Conservation (phyloP, 2,797 vertebrate species). For the Arctocebus calabarensis region DNA sequence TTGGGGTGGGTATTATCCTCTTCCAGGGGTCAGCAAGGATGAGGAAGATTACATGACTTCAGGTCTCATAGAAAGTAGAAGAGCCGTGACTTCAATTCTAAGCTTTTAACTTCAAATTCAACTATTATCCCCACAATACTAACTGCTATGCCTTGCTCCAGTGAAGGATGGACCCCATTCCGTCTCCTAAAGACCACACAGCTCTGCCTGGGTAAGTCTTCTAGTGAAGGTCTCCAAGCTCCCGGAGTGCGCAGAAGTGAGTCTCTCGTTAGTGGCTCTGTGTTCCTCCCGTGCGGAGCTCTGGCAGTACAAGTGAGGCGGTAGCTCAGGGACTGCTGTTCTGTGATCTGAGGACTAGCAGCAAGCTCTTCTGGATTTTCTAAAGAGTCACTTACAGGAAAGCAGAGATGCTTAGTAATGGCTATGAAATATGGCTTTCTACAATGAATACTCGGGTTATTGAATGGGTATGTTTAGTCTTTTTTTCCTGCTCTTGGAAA, state of each 20-base stretch:
- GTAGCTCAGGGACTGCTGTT: not conserved
- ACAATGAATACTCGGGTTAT: slow-evolving; percentile 3
- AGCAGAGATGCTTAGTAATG: not conserved
- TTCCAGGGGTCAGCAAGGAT: not conserved
- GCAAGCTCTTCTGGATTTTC: not conserved
- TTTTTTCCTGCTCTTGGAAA: slow-evolving; percentile 43
- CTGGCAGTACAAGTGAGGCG: not conserved
- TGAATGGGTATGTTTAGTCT: not conserved
- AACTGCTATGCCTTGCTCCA: not conserved
- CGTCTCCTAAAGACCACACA: not conserved
- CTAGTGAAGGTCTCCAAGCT: not conserved
- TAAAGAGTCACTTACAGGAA: not conserved
- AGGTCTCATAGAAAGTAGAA: not conserved
- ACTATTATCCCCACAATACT: not conserved
- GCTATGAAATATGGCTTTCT: not conserved
- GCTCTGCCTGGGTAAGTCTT: not conserved
- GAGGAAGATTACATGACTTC: not conserved
- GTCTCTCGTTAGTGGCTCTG: not conserved
- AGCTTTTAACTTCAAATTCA: not conserved
- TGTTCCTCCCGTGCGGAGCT: not conserved
- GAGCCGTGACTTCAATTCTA: not conserved
- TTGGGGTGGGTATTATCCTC: not conserved
- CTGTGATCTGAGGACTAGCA: not conserved
- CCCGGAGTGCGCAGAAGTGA: not conserved
- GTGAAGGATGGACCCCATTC: not conserved